Conservation (phyloP, 1,140 invertebrate genomes). For the Grapholita molesta region DNA sequence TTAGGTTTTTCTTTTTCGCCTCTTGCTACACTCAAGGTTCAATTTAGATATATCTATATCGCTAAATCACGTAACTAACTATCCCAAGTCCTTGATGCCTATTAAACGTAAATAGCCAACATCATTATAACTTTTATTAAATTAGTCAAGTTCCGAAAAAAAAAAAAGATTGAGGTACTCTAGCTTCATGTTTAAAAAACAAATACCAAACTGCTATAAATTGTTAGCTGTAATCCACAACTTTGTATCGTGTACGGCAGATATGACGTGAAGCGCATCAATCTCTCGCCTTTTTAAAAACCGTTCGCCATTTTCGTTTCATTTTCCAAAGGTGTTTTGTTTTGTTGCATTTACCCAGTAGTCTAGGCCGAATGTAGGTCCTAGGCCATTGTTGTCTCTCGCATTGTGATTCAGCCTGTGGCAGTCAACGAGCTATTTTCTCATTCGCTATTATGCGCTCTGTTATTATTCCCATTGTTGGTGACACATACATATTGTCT, state of each 20-base stretch:
- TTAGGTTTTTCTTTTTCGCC: no score
- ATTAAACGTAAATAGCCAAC: no score
- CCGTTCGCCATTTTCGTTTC: constrained; percentile 34
- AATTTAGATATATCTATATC: no score
- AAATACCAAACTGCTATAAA: background rate
- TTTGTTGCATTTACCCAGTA: constrained; percentile 62
- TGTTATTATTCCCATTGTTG: constrained; percentile 66
- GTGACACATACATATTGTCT: constrained; percentile 58
- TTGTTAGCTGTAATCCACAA: background rate
- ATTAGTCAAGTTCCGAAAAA: no score
- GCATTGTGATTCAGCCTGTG: constrained; percentile 58
- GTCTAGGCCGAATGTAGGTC: constrained; percentile 52
- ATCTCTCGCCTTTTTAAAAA: constrained; percentile 11
- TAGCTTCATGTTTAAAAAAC: no score
- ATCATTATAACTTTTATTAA: no score
- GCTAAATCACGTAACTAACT: no score
- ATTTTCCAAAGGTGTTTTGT: constrained; percentile 42
- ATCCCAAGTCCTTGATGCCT: no score
- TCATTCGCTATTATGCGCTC: constrained; percentile 58
- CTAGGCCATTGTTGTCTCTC: constrained; percentile 53
- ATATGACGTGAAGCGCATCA: background rate
- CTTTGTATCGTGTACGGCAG: background rate
- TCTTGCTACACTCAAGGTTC: no score
- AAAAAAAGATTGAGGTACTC: no score
- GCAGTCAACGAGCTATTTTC: constrained; percentile 64